Evolutionary conservation across 2,113 vertebrate species (phyloP), one percentile per base, ranked within the genome.

Genomic region (Atractosteus spatula): DNA sequence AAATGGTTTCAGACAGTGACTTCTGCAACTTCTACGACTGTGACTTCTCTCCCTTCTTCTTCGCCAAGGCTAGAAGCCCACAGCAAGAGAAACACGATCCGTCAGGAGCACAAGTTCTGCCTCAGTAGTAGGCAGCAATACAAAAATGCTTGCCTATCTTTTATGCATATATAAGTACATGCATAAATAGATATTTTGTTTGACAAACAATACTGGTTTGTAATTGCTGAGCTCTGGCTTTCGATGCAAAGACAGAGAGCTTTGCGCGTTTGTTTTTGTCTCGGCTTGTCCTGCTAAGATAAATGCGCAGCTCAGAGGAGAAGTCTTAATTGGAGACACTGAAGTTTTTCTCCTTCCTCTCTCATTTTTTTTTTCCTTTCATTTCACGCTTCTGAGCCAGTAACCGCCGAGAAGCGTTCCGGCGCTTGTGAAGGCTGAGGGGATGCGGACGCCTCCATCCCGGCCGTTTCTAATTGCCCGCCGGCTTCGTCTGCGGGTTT

Each of bases 161-260:
- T 7, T 51, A 51, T 85, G 84, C 77, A 62, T 80, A 79, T 75
- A 83, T 80, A 84, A 87, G 82, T 83, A 75, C 84, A 85, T 87
- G 78, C 78, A 80, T 68, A 83, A 83, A 86, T 85, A 83, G 76
- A 72, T 78, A 71, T 76, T 83, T 71, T 78, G 77, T 85, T 79
- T 80, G 82, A 81, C 83, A 79, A 84, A 89, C 82, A 76, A 82
- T 79, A 81, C 81, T 73, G 72, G 71, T 84, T 83, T 75, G 71
- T 75, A 71, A 70, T 75, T 72, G 77, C 83, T 83, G 78, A 82
- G 82, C 82, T 80, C 59, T 63, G 71, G 69, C 54, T 85, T 83
- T 80, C 74, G 73, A 43, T 69, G 68, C 71, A 62, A 68, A 72
- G 71, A 70, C 29, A 29, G 47, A 51, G 47, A 51, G 47, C 47